Evolutionary conservation across 1,140 invertebrate species (phyloP).

Genomic region (Mya arenaria): DNA sequence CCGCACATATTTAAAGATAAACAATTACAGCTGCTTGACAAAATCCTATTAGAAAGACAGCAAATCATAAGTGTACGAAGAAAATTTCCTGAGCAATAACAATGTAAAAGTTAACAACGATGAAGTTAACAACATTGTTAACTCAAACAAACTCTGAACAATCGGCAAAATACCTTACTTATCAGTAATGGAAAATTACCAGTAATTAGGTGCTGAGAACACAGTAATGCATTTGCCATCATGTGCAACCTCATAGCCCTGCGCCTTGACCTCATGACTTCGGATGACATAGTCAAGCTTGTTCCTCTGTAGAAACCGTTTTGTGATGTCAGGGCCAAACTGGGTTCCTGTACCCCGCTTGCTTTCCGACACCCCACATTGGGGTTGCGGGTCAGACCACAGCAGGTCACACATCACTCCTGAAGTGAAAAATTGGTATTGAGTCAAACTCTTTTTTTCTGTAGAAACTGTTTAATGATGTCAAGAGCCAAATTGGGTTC

Average conservation of each 20-base stretch:
- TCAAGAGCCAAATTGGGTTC: too few relatives aligned
- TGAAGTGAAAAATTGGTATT: constrained; percentile 65
- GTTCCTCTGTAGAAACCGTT: constrained; percentile 91
- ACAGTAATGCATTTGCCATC: constrained; percentile 86
- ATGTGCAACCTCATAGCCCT: constrained; percentile 97
- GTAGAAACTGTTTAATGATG: too few relatives aligned
- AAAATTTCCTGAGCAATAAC: too few relatives aligned
- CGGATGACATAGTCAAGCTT: constrained; percentile 96
- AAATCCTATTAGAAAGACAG: too few relatives aligned
- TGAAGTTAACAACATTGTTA: too few relatives aligned
- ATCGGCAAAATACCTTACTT: too few relatives aligned
- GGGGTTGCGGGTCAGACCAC: constrained; percentile 98
- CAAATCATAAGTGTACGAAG: too few relatives aligned
- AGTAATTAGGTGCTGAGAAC: constrained; percentile 98
- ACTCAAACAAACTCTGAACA: too few relatives aligned
- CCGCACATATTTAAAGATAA: too few relatives aligned
- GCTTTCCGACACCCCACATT: constrained; percentile 92
- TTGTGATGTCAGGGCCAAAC: constrained; percentile 99
- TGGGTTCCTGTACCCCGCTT: constrained; percentile 99
- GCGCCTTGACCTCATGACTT: constrained; percentile 98
- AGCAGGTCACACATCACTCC: constrained; percentile 97
- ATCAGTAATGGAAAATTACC: too few relatives aligned
- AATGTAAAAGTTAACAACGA: too few relatives aligned
- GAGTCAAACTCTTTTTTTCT: background rate
- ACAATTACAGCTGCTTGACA: too few relatives aligned